These are phyloP conservation scores for Micromys minutus DNA, from an alignment of 2,113 vertebrate species.

Conservation along the genomic window DNA sequence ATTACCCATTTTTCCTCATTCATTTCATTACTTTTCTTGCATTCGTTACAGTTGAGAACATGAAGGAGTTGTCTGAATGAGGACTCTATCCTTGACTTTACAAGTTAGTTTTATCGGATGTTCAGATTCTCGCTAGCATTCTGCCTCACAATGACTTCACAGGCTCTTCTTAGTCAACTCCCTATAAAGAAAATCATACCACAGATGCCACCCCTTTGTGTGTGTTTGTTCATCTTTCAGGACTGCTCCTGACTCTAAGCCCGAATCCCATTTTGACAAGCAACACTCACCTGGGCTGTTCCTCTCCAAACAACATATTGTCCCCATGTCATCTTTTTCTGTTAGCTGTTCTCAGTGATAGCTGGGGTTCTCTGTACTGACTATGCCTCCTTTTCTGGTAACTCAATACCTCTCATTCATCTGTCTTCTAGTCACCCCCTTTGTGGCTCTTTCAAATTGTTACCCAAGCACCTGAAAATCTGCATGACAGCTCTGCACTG, in stretches of 20 bases:
- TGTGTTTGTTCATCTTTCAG: not conserved
- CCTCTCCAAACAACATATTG: not conserved
- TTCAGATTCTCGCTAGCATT: not conserved
- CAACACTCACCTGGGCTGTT: not conserved
- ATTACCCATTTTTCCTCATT: not conserved
- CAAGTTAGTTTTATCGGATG: not conserved
- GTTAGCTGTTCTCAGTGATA: not conserved
- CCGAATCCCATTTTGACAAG: not conserved
- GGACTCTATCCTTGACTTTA: not conserved
- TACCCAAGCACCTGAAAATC: slow-evolving; percentile 19
- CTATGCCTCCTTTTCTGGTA: not conserved
- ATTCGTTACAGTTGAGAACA: not conserved
- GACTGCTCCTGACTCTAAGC: not conserved
- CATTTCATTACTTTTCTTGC: not conserved
- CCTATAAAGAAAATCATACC: not conserved
- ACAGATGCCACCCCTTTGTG: not conserved
- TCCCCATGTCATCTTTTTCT: not conserved
- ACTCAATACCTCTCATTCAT: not conserved
- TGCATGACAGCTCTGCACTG: not conserved
- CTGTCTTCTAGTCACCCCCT: not conserved
- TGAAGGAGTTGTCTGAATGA: not conserved
- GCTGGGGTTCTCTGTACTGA: not conserved
- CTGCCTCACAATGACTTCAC: not conserved
- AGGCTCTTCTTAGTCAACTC: not conserved
- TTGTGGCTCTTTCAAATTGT: not conserved